A percentile compares a stretch with the other conserved stretches of the same genome.
Evolutionary conservation across 2,888 invertebrate species (phyloP).

Genomic region (Nasonovia ribisnigri): DNA sequence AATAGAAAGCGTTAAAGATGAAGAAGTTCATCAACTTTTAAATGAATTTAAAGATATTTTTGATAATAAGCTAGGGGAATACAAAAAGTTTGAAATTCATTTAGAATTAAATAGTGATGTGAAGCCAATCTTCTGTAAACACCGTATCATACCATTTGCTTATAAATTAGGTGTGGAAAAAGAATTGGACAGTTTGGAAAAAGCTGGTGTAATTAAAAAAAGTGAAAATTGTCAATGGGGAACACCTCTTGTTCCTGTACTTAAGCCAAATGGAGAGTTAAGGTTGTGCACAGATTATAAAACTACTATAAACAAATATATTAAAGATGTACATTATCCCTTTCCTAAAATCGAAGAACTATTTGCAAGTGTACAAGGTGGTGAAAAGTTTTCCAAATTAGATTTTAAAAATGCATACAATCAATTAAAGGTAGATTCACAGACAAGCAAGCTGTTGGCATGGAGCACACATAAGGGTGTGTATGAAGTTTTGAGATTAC

Average conservation of each 20-base stretch:
- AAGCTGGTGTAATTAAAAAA: background rate
- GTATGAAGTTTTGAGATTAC: conserved; percentile 22
- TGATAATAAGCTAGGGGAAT: background rate
- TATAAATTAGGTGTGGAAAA: background rate
- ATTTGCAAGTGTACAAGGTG: conserved; percentile 20
- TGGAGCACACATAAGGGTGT: conserved; percentile 16
- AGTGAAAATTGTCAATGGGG: background rate
- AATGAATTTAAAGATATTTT: background rate
- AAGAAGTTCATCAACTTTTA: background rate
- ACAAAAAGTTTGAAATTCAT: background rate
- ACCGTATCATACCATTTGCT: background rate
- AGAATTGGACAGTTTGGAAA: background rate
- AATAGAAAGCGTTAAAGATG: background rate
- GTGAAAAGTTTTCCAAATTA: conserved; percentile 28
- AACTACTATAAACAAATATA: background rate
- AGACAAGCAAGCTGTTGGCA: conserved; percentile 49
- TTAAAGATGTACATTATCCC: conserved; percentile 65
- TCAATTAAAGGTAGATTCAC: conserved; percentile 11
- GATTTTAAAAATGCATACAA: conserved; percentile 54
- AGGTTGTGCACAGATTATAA: background rate
- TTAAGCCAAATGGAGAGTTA: background rate
- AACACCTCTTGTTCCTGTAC: background rate
- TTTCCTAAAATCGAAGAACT: conserved; percentile 46
- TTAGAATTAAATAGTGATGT: background rate
- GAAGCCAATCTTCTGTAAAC: background rate